Base-by-base conservation (phyloP, 2,113 vertebrate genomes). In the Mus pahari region DNA sequence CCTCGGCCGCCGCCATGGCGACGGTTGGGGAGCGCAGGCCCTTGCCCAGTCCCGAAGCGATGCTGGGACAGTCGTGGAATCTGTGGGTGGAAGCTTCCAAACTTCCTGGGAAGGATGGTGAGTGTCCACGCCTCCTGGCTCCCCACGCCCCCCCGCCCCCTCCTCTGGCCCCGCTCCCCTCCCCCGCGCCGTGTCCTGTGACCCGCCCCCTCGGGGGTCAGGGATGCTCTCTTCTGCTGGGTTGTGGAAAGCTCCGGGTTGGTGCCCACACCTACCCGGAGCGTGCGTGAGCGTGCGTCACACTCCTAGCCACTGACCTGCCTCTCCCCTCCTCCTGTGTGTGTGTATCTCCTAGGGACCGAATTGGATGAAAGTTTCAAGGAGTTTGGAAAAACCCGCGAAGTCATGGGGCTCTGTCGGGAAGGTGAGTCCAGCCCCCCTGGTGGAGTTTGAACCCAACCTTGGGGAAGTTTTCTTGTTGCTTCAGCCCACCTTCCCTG, bases 331-430 rank as follows among this genome's bases (percentile, higher is more conserved):
- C 97, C 94, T 92, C 90, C 84, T 89, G 86, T 97, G 95, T 89
- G 87, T 98, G 97, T 97, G 24, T 95, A 13, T 98, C 97, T 97
- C 94, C 97, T 98, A 99, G 99, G 99, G 98, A 98, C 99, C 97
- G 99, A 99, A 97, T 99, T 98, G 98, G 99, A 99, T 97, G 99
- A 99, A 99, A 99, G 98, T 99, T 99, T 99, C 97, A 99, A 99
- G 99, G 99, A 99, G 98, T 99, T 99, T 31, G 99, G 99, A 98
- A 99, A 99, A 98, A 99, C 99, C 98, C 99, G 99, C 97, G 99
- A 99, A 99, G 99, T 99, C 93, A 99, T 99, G 99, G 99, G 99
- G 98, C 99, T 99, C 98, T 99, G 99, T 98, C 99, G 99, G 99
- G 99, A 99, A 99, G 99, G 99, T 99, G 99, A 99, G 99, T 99